Conservation (phyloP, 2,888 invertebrate species). For the Ommatoiulus sabulosus region DNA sequence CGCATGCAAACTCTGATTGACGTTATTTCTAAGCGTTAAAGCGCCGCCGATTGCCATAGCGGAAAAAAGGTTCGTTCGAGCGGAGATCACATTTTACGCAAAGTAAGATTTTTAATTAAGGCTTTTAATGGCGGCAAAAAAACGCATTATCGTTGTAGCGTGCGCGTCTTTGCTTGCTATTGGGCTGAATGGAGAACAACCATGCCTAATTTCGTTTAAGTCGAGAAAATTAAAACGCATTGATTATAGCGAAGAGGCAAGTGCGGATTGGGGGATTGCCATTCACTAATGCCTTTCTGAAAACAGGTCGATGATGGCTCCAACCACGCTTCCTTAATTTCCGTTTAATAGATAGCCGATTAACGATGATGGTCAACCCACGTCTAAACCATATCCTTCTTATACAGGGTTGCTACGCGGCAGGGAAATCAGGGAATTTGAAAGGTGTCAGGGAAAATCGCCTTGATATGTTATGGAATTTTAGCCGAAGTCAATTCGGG, state of each 20-base stretch:
- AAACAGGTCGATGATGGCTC: neutral
- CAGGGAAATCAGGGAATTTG: too few relatives aligned
- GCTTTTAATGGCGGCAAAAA: conserved; percentile 20
- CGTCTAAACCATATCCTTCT: too few relatives aligned
- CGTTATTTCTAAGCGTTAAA: neutral
- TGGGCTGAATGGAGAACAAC: neutral
- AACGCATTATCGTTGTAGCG: neutral
- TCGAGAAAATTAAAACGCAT: conserved; percentile 7
- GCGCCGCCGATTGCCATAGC: conserved; percentile 9
- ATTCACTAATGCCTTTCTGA: neutral
- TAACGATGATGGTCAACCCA: neutral
- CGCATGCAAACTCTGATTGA: conserved; percentile 40
- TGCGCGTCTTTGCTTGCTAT: neutral
- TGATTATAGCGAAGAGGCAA: neutral
- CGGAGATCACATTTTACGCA: conserved; percentile 16
- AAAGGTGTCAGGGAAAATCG: too few relatives aligned
- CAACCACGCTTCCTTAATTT: neutral
- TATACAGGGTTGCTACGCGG: too few relatives aligned
- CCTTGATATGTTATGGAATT: too few relatives aligned
- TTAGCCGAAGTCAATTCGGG: too few relatives aligned
- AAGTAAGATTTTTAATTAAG: conserved; percentile 38
- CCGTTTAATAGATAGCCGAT: neutral
- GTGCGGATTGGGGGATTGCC: neutral
- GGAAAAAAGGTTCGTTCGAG: neutral
- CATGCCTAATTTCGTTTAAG: neutral